These are phyloP conservation scores for Lydus trimaculatus DNA, from an alignment of 2,888 invertebrate species.

Conservation along the genomic window DNA sequence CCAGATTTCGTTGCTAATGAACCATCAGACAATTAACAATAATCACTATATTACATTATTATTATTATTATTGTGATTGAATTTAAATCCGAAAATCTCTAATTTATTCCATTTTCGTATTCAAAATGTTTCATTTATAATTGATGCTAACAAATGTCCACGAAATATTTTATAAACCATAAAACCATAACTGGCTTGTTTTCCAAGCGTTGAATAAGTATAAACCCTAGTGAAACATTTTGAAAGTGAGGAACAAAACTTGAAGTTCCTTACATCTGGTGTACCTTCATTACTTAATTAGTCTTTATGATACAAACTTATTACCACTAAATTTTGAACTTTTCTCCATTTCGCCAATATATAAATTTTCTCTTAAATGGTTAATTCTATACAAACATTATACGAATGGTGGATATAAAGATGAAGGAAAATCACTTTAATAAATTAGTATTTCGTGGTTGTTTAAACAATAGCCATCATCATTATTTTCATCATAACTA, in stretches of 20 bases:
- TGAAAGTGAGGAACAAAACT: neutral
- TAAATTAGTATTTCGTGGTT: neutral
- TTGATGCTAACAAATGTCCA: neutral
- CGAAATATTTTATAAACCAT: neutral
- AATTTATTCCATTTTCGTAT: neutral
- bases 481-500: neutral
- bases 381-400: slow-evolving; percentile 16
- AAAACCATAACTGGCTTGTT: slow-evolving; percentile 6
- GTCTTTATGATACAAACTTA: slow-evolving; percentile 37
- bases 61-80: neutral
- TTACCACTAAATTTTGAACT: slow-evolving; percentile 38
- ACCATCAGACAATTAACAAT: neutral
- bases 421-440: neutral
- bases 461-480: neutral
- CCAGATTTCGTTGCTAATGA: neutral
- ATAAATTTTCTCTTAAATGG: slow-evolving; percentile 32
- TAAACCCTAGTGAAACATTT: neutral
- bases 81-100: neutral
- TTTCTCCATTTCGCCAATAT: slow-evolving; percentile 24
- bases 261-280: slow-evolving; percentile 30
- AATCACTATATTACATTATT: neutral
- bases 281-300: slow-evolving; percentile 38
- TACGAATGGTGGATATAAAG: neutral
- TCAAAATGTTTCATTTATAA: neutral
- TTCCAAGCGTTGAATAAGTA: neutral